Conservation (phyloP, 2,888 invertebrate genomes). For the Cephus sareptanus region DNA sequence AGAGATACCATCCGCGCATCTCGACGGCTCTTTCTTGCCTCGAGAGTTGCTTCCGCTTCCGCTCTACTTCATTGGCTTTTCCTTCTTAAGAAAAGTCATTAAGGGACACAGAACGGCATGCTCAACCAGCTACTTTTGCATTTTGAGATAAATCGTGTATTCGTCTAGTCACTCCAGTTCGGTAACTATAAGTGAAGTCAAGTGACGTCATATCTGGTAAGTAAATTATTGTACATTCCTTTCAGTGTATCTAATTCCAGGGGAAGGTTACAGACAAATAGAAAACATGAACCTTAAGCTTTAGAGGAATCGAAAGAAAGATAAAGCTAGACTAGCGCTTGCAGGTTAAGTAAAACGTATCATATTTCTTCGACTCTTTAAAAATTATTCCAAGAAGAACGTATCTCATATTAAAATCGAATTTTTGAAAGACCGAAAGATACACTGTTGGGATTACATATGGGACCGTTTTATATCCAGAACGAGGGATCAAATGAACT, state of each 20-base stretch:
- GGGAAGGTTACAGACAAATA: background rate
- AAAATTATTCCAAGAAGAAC: background rate
- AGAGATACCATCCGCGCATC: conserved; percentile 23
- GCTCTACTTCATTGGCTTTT: conserved; percentile 17
- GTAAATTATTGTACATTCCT: background rate
- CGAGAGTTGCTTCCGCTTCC: conserved; percentile 28
- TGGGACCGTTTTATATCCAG: background rate
- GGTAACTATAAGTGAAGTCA: background rate
- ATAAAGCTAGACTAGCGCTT: background rate
- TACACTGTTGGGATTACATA: background rate
- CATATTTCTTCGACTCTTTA: background rate
- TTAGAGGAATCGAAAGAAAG: background rate
- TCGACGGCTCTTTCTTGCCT: conserved; percentile 14
- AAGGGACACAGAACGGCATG: background rate
- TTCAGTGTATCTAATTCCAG: background rate
- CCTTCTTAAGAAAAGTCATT: conserved; percentile 18
- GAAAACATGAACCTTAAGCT: background rate
- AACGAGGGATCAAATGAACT: background rate
- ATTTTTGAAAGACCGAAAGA: background rate
- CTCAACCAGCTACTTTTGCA: background rate
- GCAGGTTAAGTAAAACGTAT: background rate
- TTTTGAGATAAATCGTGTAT: background rate
- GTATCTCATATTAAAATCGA: background rate
- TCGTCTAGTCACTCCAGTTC: background rate
- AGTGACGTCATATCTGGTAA: background rate